Base-by-base conservation (phyloP, 2,797 vertebrate species). In the Mus minutoides region DNA sequence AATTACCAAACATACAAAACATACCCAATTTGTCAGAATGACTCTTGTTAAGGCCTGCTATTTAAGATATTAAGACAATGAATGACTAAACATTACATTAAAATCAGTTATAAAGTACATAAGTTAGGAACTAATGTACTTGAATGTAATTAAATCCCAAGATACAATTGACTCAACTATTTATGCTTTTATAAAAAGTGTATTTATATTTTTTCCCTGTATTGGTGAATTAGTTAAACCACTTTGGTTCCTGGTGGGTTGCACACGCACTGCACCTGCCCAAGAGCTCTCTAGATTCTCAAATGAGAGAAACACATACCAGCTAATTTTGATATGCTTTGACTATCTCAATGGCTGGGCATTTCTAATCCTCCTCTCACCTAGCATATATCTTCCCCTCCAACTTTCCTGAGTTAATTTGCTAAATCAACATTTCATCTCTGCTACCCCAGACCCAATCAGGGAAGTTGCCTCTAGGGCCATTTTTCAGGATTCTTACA, bases 1-100 rank as follows among this genome's bases (percentile, higher is more conserved):
- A 96, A 92, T 83, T 82, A 46, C 26, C 75, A 94, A 91, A 91
- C 71, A 90, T 31, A 31, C 78, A 78, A 96, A 95, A 88, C 24
- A 58, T 49, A 94, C 91, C 60, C 29, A n/a, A 89, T 76, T 90
- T 78, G 43, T 71, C 52, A 86, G 76, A 76, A 56, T 94, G 8
- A 79, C 31, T 77, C 71, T 82, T 91, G 31, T 76, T 73, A 60
- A 83, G 86, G 43, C 7, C 43, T 85, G n/a, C 43, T 73, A 54
- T 37, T 62, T 77, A 58, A 90, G 86, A 90, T 58, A 29, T 84
- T 58, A 91, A 69, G 82, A 75, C 11, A 56, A 90, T 11, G 54
- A 62, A 88, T 9, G 49, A 75, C 67, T 93, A 88, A 91, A 95
- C 88, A 60, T 95, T 60, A 88, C 71, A 88, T 90, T 92, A 94